Evolutionary conservation across 2,113 vertebrate species (phyloP).

Genomic region (Epinephelus moara): DNA sequence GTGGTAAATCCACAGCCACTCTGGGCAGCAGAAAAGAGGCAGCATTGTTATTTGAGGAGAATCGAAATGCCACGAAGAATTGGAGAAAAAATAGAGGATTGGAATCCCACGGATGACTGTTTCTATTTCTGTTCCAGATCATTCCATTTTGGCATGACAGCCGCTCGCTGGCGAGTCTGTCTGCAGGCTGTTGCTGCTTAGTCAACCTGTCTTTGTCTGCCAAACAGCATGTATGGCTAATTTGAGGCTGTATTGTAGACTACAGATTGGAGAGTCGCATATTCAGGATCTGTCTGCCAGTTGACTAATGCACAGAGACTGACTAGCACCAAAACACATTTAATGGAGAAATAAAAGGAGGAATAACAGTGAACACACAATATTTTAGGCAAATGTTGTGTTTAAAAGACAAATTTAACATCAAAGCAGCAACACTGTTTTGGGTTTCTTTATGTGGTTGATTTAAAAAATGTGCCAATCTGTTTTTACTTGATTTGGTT

Average conservation of each 20-base stretch:
- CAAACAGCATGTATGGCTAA: constrained; percentile 70
- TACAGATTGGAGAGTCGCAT: constrained; percentile 50
- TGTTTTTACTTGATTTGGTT: background rate
- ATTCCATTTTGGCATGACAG: constrained; percentile 63
- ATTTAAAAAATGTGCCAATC: too few relatives aligned
- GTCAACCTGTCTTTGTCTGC: constrained; percentile 66
- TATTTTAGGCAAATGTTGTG: background rate
- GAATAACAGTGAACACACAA: background rate
- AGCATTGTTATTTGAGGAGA: constrained; percentile 36
- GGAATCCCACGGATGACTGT: constrained; percentile 67
- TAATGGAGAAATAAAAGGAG: background rate
- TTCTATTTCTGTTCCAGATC: constrained; percentile 71
- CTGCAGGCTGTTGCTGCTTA: constrained; percentile 74
- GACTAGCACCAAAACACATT: background rate
- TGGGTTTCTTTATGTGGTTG: background rate
- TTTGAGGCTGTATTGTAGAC: constrained; percentile 64
- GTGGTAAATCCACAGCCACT: constrained; percentile 41
- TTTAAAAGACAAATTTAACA: background rate
- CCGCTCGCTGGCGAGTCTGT: constrained; percentile 52
- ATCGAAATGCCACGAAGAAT: constrained; percentile 34
- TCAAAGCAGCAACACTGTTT: background rate
- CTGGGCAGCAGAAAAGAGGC: constrained; percentile 20
- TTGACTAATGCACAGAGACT: constrained; percentile 19
- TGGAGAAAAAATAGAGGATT: constrained; percentile 25
- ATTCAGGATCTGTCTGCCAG: constrained; percentile 28